Evolutionary conservation across 2,888 invertebrate species (phyloP).

Genomic region (Coremacera marginata): DNA sequence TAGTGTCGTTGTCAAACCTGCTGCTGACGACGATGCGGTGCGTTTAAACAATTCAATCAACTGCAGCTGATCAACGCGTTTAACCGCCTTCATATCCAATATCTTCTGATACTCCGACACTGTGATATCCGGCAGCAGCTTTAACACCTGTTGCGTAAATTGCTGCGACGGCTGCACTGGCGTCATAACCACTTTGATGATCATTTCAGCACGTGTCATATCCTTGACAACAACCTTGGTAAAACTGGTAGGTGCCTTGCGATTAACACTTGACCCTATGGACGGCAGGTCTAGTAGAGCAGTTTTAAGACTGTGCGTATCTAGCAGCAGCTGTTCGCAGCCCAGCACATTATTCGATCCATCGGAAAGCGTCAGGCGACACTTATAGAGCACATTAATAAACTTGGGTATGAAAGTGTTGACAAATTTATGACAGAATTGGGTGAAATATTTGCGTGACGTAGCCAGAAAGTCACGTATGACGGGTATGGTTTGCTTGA

Average conservation of each 20-base stretch:
- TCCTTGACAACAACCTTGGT: conserved; percentile 81
- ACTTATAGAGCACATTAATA: conserved; percentile 89
- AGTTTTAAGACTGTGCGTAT: conserved; percentile 95
- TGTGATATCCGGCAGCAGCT: conserved; percentile 90
- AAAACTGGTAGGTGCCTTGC: conserved; percentile 91
- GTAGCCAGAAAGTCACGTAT: conserved; percentile 90
- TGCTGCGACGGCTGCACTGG: conserved; percentile 82
- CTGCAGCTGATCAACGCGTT: conserved; percentile 72
- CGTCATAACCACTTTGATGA: conserved; percentile 98
- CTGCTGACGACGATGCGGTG: conserved; percentile 61
- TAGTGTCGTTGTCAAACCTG: conserved; percentile 41
- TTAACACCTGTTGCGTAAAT: conserved; percentile 90
- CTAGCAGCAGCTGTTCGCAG: conserved; percentile 93
- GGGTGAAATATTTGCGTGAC: conserved; percentile 97
- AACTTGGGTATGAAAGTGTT: conserved; percentile 96
- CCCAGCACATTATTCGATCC: conserved; percentile 75
- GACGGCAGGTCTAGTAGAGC: conserved; percentile 94
- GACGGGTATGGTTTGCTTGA: conserved; percentile 89
- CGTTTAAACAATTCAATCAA: conserved; percentile 74
- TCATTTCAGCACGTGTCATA: conserved; percentile 99
- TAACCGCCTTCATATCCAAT: conserved; percentile 91
- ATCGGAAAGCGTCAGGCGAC: conserved; percentile 78
- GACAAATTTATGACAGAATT: conserved; percentile 96
- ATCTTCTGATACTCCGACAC: conserved; percentile 93
- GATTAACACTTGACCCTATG: conserved; percentile 86